Evolutionary conservation across 2,888 invertebrate genomes (phyloP).

Genomic region (Drosophila subquinaria): DNA sequence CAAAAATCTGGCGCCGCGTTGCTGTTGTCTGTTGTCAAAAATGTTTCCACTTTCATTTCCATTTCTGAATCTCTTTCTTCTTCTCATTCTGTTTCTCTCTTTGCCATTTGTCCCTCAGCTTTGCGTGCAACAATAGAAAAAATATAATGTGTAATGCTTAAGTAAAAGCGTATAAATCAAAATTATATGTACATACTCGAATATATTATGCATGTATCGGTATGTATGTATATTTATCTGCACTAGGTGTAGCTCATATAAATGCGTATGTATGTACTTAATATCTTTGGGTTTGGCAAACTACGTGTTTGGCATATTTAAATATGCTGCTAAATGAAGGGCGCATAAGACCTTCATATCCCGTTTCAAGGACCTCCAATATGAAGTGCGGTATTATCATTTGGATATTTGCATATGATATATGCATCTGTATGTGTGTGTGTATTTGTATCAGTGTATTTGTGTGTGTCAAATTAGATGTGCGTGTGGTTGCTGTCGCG

Average conservation of each 20-base stretch:
- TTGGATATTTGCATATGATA: slow-evolving; percentile 68
- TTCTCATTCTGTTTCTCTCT: slow-evolving; percentile 1
- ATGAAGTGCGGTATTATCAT: slow-evolving; percentile 77
- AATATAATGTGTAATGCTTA: slow-evolving; percentile 54
- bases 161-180: slow-evolving; percentile 67
- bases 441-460: slow-evolving; percentile 2
- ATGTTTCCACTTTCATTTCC: slow-evolving; percentile 38
- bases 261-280: slow-evolving; percentile 7
- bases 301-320: slow-evolving; percentile 71
- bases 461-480: slow-evolving; percentile 37
- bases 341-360: slow-evolving; percentile 44
- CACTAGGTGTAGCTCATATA: slow-evolving; percentile 3
- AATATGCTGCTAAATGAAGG: slow-evolving; percentile 66
- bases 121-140: slow-evolving; percentile 70
- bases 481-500: slow-evolving; percentile 17
- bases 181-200: slow-evolving; percentile 20
- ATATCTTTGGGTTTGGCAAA: slow-evolving; percentile 34
- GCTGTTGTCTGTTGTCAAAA: slow-evolving; percentile 70
- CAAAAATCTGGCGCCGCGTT: slow-evolving; percentile 69
- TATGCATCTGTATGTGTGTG: slow-evolving; percentile 20
- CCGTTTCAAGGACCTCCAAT: slow-evolving; percentile 59
- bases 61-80: slow-evolving; percentile 1
- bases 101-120: slow-evolving; percentile 28
- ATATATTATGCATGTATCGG: slow-evolving; percentile 11
- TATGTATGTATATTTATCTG: slow-evolving; percentile 4